These are phyloP conservation scores for Megathymus violae DNA, from an alignment of 1,140 invertebrate species.

Conservation along the genomic window DNA sequence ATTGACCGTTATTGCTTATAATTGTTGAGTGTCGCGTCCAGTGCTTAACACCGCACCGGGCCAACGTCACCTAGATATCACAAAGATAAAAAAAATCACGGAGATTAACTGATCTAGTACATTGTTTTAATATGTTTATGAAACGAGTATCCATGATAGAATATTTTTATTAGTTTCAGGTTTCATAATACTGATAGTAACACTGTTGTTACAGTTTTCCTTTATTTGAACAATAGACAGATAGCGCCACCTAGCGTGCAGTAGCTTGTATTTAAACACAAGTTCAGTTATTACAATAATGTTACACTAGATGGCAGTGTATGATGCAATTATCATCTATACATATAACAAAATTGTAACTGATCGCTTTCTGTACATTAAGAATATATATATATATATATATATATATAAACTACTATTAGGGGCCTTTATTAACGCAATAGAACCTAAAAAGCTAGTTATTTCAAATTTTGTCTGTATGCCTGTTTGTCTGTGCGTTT, in stretches of 20 bases:
- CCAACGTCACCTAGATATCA: constrained; percentile 2
- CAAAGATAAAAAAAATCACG: constrained; percentile 3
- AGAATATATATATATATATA: no score
- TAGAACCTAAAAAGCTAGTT: no score
- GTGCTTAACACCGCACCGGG: neutral
- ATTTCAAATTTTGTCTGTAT: no score
- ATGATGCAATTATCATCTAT: neutral
- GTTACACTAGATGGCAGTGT: neutral
- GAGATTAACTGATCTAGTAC: neutral
- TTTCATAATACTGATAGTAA: neutral
- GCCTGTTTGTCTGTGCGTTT: no score
- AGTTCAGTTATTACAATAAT: neutral
- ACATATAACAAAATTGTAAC: no score
- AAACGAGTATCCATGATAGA: neutral
- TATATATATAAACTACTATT: no score
- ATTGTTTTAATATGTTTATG: constrained; percentile 2
- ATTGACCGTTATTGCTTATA: constrained; percentile 37
- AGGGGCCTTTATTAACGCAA: no score
- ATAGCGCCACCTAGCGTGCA: constrained; percentile 13
- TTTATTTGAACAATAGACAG: neutral
- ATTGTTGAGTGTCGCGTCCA: constrained; percentile 28
- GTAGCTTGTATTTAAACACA: neutral
- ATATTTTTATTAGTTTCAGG: neutral
- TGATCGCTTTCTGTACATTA: no score
- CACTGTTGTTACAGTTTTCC: neutral